Evolutionary conservation across 1,140 invertebrate species (phyloP), one percentile per base, ranked within the genome.

Genomic region (Eulimnadia texana): DNA sequence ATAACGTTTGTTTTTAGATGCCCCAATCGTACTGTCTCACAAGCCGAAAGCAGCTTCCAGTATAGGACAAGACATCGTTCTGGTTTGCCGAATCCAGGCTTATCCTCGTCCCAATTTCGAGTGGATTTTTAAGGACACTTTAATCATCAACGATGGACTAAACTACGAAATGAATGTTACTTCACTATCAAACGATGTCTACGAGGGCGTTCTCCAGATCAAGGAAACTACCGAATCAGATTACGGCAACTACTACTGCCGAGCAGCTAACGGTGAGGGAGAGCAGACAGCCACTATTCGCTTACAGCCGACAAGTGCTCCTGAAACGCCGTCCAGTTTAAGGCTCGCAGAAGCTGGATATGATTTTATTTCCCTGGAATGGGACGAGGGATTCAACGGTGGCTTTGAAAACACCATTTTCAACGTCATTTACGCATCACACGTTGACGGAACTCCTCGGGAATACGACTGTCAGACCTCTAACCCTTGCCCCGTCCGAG

Each of bases 71-170:
- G 85, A 80, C 0, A 90, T 90, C 0, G 82, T 88, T 70, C 84
- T 95, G 10, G 78, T 84, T 2, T 95, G 92, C 71, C 82, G 85
- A 69, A 88, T 94, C 2, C 88, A 92, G 70, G 89, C 91, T 0
- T 94, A 90, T 73, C 92, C 91, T 0, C 85, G 87, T 68, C 90
- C 90, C 0, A 86, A 89, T 68, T 93, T 94, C 71, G 88, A 93
- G 66, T 95, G 91, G 91, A 88, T 81, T 64, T 91, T 82, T 64
- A 84, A 81, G 3, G 60, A 54, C 29, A 71, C 88, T 10, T 79
- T 84, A 62, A 82, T 82, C 64, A 84, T 84, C 0, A 76, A 78
- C 1, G 85, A 84, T 23, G 23, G 50, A n/a, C n/a, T n/a, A 9
- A 23, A 23, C 27, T 94, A 93, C 70, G 83, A 88, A 63, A 88